Evolutionary conservation across 2,888 invertebrate species (phyloP), one percentile per base, ranked within the genome.

Genomic region (Electrophaes corylata): DNA sequence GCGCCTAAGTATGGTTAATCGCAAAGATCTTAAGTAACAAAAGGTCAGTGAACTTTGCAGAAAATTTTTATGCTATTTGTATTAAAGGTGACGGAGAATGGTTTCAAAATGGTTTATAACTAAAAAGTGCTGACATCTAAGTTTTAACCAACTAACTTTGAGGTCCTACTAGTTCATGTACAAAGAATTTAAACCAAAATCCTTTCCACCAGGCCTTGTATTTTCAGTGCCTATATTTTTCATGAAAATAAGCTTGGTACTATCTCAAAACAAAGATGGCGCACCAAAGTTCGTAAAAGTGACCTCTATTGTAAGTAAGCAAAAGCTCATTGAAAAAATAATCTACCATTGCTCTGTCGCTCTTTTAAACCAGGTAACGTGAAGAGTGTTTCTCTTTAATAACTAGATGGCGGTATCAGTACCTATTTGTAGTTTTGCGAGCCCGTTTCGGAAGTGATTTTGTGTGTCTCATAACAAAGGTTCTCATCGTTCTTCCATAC

Each of bases 211-310:
- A 14, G 14, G 16, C 16, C 26, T 29, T 23, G 4, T 23, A 1
- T 11, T 33, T 33, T 12, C 33, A 4, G n/a, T 4, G n/a, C n/a
- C n/a, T n/a, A 12, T 12, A 3, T 12, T 33, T 33, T 33, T 33
- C 33, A 33, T n/a, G 12, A 8, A 33, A 33, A 12, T 10, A 37
- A 19, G 2, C 11, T 4, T 4, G 40, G 26, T 4, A 31, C 40
- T 14, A 18, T 23, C 31, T 4, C 1, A 16, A 48, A 39, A 40
- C 43, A 49, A 4, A 58, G 53, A 58, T 53, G 52, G 48, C 57
- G 48, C 43, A n/a, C 4, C 11, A n/a, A 50, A 35, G 16, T 35
- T 29, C 12, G 11, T 16, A 19, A 31, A 31, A 52, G 52, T 44
- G 57, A 43, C 57, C 48, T 53, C 57, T 58, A 39, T 14, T 11